Base-by-base conservation (phyloP, 1,140 invertebrate genomes). In the Homalodisca vitripennis region DNA sequence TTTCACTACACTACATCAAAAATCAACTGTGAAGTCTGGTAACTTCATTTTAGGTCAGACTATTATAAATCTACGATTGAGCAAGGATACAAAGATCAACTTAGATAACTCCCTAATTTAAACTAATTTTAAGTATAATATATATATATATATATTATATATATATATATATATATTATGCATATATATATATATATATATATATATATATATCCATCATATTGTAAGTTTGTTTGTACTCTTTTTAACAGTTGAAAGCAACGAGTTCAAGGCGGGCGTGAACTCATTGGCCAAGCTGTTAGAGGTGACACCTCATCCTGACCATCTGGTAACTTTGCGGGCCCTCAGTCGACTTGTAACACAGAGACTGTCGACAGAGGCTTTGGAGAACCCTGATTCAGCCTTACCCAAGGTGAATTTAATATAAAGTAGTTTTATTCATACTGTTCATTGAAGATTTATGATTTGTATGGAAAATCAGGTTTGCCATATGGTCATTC, bases 241-340 rank as follows among this genome's bases (percentile, higher is more conserved):
- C 30, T 68, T 68, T 70, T 71, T 86, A 87, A 70, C 77, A 96
- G 93, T 96, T 83, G 82, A 89, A 67, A 89, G 89, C 80, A 84
- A 86, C 68, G 91, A 93, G 66, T 97, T 98, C 76, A 89, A 89
- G 72, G 82, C 87, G 62, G 94, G 94, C 41, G 87, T 97, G 1
- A 86, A 86, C 63, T 80, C 82, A 12, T 77, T 98, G 55, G 92
- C 94, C 2, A 87, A 89, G 76, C 79, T 95, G 48, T 80, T 98
- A 29, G 88, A 92, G 74, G 85, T 96, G 29, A 84, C 88, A 0
- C 86, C 86, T 13, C 94, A 98, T 82, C 88, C 90, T 3, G 87
- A 97, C 80, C 90, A 93, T 76, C 79, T 92, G 27, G 76, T 92
- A 13, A 92, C 90, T 20, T 79, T 95, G 62, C 86, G 90, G 80